Evolutionary conservation across 2,888 invertebrate species (phyloP), one percentile per base, ranked within the genome.

Genomic region (Rhaphigaster nebulosa): DNA sequence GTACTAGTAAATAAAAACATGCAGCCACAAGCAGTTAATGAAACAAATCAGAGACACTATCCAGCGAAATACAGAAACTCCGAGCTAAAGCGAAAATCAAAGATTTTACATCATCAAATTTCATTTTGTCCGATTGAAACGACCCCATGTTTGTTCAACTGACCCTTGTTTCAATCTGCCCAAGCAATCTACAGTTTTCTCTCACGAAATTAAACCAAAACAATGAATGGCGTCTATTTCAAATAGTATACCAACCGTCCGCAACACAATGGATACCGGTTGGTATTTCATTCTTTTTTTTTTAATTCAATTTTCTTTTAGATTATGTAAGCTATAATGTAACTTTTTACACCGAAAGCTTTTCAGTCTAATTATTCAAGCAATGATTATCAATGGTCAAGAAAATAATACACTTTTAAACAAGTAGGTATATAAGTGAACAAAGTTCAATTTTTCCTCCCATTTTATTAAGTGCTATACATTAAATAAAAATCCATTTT

Each of bases 171-270:
- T 76, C 70, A 76, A 76, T 76, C 70, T 38, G 38, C 34, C 34
- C 20, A 38, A 38, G 70, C 70, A 76, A 76, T 76, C 70, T 76
- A 76, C 70, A 76, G 70, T 76, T 76, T 76, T 76, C 70, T 76
- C 70, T 76, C 70, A 38, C 70, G 34, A 76, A 76, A 76, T 76
- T 76, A 76, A 76, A 76, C 70, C 70, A 76, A 76, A 76, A 76
- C 70, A 76, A 76, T 76, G 70, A 76, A 38, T 76, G 70, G 70
- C 20, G 70, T 38, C 70, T 38, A 76, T 76, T 76, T 76, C 20
- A 38, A 76, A 76, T 29, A 8, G 70, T 23, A 38, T 65, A 65
- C 65, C 29, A 65, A 65, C 29, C 4, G 4, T 13, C 13, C 20
- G 70, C 20, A 3, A 34, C 20, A 70, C 70, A 70, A 34, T 76